Percentiles rank a stretch among this genome's conserved stretches.
phyloP scores from a whole-genome alignment of 2,113 vertebrate species.

The Aviceda subcristata region DNA sequence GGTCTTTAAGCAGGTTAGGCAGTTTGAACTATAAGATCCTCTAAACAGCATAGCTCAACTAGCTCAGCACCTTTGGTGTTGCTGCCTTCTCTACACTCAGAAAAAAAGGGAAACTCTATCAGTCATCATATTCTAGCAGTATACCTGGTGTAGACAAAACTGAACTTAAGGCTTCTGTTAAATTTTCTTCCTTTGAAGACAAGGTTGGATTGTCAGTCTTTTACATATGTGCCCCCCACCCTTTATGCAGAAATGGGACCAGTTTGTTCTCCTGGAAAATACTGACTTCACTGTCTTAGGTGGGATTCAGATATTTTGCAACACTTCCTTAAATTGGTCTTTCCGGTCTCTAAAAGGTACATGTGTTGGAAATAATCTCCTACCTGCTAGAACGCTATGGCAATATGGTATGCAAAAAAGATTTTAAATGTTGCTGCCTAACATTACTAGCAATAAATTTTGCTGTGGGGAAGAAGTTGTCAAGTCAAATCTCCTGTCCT shows the following conservation, averaged over 20 bases:
- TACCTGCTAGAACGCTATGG: not conserved
- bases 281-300: not conserved
- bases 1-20: not conserved
- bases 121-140: not conserved
- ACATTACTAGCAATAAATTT: constrained; percentile 35
- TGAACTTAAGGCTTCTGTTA: not conserved
- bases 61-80: not conserved
- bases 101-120: not conserved
- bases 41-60: not conserved
- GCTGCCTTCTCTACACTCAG: not conserved
- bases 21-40: not conserved
- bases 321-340: not conserved
- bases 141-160: not conserved
- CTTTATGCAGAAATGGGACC: not conserved
- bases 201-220: not conserved
- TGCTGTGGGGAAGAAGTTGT: constrained; percentile 11
- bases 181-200: not conserved
- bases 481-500: not conserved
- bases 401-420: not conserved
- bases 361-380: not conserved
- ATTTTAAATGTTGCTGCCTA: constrained; percentile 38
- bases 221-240: rapidly evolving
- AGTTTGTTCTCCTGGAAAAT: not conserved
- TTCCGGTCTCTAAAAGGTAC: not conserved
- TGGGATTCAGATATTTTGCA: not conserved